Base-by-base conservation (phyloP, 2,888 invertebrate species). In the Eretmocerus hayati region DNA sequence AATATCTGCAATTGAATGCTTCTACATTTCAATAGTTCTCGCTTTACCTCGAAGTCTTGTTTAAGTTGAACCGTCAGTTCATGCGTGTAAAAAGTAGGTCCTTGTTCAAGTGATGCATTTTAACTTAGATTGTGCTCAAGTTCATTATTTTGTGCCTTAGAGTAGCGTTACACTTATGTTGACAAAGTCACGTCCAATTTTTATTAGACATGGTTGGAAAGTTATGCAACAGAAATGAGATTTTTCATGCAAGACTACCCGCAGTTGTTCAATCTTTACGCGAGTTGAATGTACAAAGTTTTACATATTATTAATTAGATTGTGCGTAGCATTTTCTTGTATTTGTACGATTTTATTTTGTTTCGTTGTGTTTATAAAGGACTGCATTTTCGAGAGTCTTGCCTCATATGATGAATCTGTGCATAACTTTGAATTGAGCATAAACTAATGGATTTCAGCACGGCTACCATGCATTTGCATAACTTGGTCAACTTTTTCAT, bases 281-380 rank as follows among this genome's bases (percentile, higher is more conserved):
- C 45, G 30, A 47, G 26, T 42, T 52, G 38, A 48, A 45, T 43
- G 40, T 43, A 49, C 43, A 48, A 52, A 49, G 46, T 48, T 52
- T 48, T 48, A 49, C 48, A 46, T 52, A 42, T 48, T 45, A 26
- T 46, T 52, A 51, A 51, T 48, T 45, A 52, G 32, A 45, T 32
- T 48, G 39, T 46, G 43, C 41, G 45, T 23, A 52, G 42, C 35
- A 19, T 48, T 52, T 52, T 48, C 45, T 42, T 41, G 33, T 48
- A 48, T 26, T 52, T 48, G 23, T 52, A 48, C 48, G 42, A 48
- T 48, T 49, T 40, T 26, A 11, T 26, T 46, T 40, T 23, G 36
- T 38, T 48, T 52, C 46, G 42, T 48, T 52, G 46, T 46, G 48
- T 52, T 52, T 52, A 48, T 46, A 48, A 52, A 48, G 45, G 47